Percentiles rank a stretch among this genome's conserved stretches.
phyloP scores from a whole-genome alignment of 2,888 invertebrate genomes.

The Tenodera sinensis region DNA sequence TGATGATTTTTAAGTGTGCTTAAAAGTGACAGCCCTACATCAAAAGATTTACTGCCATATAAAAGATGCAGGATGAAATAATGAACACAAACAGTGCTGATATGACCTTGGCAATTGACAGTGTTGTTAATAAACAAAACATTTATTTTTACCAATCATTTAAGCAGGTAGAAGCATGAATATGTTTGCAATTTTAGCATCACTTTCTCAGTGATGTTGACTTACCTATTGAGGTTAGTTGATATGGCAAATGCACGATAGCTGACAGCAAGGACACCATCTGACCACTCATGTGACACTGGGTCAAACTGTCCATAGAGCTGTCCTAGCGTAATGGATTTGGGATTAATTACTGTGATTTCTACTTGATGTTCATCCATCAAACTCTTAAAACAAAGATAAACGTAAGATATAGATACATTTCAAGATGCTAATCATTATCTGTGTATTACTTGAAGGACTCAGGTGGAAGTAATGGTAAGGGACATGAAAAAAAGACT shows the following conservation, averaged over 20 bases:
- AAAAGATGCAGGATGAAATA: too few relatives aligned
- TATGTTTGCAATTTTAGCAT: too few relatives aligned
- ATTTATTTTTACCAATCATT: too few relatives aligned
- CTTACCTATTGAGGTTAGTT: slow-evolving; percentile 64
- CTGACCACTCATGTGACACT: slow-evolving; percentile 92
- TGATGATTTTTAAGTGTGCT: too few relatives aligned
- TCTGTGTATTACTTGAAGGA: background rate
- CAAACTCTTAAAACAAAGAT: slow-evolving; percentile 51
- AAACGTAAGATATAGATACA: background rate
- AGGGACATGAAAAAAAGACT: too few relatives aligned
- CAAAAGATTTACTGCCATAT: too few relatives aligned
- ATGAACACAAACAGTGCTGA: too few relatives aligned
- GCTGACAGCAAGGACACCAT: slow-evolving; percentile 81
- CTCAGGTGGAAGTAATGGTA: too few relatives aligned
- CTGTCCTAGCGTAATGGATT: slow-evolving; percentile 93
- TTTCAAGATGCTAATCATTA: background rate
- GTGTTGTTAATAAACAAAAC: too few relatives aligned
- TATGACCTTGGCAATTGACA: too few relatives aligned
- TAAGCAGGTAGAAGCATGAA: too few relatives aligned
- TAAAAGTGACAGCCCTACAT: too few relatives aligned
- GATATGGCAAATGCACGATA: slow-evolving; percentile 78
- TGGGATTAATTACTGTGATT: slow-evolving; percentile 85
- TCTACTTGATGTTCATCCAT: slow-evolving; percentile 75
- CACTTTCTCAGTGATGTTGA: background rate
- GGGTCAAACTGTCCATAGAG: slow-evolving; percentile 93